Conservation (phyloP, 1,140 invertebrate species). For the Drosophila nigromelanica region DNA sequence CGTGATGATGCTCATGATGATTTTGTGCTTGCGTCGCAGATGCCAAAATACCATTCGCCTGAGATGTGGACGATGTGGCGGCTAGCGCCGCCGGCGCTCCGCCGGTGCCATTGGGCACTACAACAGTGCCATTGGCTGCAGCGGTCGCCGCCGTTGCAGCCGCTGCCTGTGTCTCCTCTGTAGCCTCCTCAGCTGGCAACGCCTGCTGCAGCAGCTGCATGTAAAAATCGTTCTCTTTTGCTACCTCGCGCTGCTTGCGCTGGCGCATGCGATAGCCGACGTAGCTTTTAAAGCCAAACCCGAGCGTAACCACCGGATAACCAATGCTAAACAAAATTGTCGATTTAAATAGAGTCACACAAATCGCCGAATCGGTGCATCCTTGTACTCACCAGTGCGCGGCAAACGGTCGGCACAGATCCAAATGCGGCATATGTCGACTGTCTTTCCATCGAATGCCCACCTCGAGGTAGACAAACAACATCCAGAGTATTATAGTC, state of each 20-base stretch:
- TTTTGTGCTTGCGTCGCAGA: conserved; percentile 69
- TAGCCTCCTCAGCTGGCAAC: conserved; percentile 88
- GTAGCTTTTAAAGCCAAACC: conserved; percentile 98
- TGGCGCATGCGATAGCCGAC: conserved; percentile 95
- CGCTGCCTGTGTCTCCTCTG: conserved; percentile 41
- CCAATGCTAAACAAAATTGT: conserved; percentile 90
- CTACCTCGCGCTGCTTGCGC: conserved; percentile 96
- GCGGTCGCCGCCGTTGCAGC: conserved; percentile 22
- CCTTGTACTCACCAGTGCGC: conserved; percentile 93
- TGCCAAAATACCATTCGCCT: conserved; percentile 65
- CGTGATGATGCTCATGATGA: conserved; percentile 73
- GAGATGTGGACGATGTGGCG: conserved; percentile 23
- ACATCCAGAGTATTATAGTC: conserved; percentile 96
- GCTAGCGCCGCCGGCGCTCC: conserved; percentile 39
- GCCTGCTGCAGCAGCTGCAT: conserved; percentile 96
- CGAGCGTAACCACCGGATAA: conserved; percentile 98
- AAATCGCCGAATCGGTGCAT: neutral
- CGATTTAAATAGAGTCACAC: neutral
- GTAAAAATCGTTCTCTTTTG: conserved; percentile 98
- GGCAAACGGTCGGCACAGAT: conserved; percentile 98
- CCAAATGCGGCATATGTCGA: conserved; percentile 94
- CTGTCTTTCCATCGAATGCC: conserved; percentile 94
- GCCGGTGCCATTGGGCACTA: conserved; percentile 37
- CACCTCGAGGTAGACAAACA: conserved; percentile 98
- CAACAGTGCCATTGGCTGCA: conserved; percentile 21